Conservation (phyloP, 37 sponge, comb jelly and placozoan genomes). For the Beroe forskalii region DNA sequence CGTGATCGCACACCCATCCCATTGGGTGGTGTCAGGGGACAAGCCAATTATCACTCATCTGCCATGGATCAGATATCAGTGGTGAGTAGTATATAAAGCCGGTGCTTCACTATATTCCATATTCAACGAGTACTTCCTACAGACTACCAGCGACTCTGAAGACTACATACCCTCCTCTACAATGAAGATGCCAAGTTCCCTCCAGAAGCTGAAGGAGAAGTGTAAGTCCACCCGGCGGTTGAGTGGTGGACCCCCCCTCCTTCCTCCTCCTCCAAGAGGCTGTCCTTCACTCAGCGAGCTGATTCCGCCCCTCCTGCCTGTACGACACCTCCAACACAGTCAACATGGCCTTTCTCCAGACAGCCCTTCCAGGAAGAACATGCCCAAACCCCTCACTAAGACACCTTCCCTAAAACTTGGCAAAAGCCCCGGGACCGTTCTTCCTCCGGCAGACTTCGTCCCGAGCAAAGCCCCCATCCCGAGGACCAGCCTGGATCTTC, state of each 20-base stretch:
- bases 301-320: conserved; percentile 23
- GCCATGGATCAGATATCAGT: neutral
- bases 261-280: neutral
- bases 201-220: conserved; percentile 14
- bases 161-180: too few relatives aligned
- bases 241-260: neutral
- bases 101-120: too few relatives aligned
- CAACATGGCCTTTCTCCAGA: neutral
- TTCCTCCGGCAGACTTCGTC: neutral
- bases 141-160: too few relatives aligned
- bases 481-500: neutral
- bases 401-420: neutral
- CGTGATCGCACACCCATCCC: too few relatives aligned
- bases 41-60: neutral
- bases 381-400: neutral
- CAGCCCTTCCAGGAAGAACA: neutral
- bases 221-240: neutral
- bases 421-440: neutral
- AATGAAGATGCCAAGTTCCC: conserved; percentile 32
- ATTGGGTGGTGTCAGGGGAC: neutral
- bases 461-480: neutral
- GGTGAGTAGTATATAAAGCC: too few relatives aligned
- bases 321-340: neutral
- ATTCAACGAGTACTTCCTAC: too few relatives aligned
- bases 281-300: neutral